These are phyloP conservation scores for Hololepta plana DNA, from an alignment of 2,888 invertebrate species.

Conservation along the genomic window DNA sequence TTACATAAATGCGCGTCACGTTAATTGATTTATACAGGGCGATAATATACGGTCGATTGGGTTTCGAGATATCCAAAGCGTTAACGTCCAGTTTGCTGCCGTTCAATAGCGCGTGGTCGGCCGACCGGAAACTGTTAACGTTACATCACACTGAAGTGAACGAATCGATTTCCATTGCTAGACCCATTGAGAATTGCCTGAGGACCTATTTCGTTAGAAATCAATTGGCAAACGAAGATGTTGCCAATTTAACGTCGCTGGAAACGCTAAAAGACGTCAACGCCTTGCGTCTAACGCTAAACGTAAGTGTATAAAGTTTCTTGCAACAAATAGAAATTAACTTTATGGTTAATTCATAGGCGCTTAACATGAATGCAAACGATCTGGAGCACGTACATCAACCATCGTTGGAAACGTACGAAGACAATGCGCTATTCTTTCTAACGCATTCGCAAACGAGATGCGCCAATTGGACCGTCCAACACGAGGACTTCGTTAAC, in stretches of 20 bases:
- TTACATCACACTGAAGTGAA: conserved; percentile 23
- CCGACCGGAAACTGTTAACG: conserved; percentile 25
- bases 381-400: conserved; percentile 26
- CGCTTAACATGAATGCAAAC: no score
- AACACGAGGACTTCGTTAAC: no score
- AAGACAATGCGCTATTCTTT: conserved; percentile 34
- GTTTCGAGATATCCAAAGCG: conserved; percentile 29
- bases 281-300: conserved; percentile 21
- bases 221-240: conserved; percentile 12
- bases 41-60: conserved; percentile 30
- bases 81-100: conserved; percentile 28
- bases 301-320: conserved; percentile 17
- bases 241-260: conserved; percentile 19
- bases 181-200: conserved; percentile 14
- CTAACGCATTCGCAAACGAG: conserved; percentile 36
- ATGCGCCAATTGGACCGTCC: no score
- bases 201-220: conserved; percentile 13
- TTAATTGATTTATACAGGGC: conserved; percentile 22
- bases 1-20: conserved; percentile 1
- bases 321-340: no score
- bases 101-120: conserved; percentile 22
- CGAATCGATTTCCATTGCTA: conserved; percentile 20
- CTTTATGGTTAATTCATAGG: no score
- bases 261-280: conserved; percentile 19
- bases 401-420: conserved; percentile 28